A percentile compares a stretch with the other conserved stretches of the same genome.
Evolutionary conservation across 2,113 vertebrate genomes (phyloP).

Genomic region (Chloropsis hardwickii): DNA sequence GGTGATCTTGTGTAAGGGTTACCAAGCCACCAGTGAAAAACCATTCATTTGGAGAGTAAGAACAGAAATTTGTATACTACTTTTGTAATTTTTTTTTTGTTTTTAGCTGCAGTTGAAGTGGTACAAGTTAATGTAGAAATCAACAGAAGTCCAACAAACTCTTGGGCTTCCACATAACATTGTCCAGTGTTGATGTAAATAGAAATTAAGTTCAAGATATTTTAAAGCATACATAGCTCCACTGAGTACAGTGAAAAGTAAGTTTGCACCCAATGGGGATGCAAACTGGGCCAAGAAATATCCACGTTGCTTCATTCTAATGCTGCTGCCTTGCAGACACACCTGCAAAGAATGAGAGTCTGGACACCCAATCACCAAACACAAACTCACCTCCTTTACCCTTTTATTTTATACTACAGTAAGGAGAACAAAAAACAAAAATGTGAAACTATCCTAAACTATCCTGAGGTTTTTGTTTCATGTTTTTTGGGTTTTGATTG

Average conservation of each 20-base stretch:
- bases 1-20: neutral
- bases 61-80: neutral
- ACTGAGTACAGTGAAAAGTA: neutral
- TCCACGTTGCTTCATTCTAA: neutral
- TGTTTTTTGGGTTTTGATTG: neutral
- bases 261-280: neutral
- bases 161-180: neutral
- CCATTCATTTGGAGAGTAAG: neutral
- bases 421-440: neutral
- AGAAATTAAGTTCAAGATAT: neutral
- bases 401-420: neutral
- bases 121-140: neutral
- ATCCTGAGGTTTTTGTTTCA: neutral
- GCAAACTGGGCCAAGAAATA: neutral
- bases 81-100: neutral
- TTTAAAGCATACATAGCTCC: neutral
- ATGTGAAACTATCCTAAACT: neutral
- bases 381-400: neutral
- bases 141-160: neutral
- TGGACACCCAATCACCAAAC: accelerated
- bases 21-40: neutral
- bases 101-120: neutral
- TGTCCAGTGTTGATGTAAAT: neutral
- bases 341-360: neutral
- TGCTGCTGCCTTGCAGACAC: neutral